phyloP scores from a whole-genome alignment of 2,888 invertebrate species.

The Plemyria rubiginata region DNA sequence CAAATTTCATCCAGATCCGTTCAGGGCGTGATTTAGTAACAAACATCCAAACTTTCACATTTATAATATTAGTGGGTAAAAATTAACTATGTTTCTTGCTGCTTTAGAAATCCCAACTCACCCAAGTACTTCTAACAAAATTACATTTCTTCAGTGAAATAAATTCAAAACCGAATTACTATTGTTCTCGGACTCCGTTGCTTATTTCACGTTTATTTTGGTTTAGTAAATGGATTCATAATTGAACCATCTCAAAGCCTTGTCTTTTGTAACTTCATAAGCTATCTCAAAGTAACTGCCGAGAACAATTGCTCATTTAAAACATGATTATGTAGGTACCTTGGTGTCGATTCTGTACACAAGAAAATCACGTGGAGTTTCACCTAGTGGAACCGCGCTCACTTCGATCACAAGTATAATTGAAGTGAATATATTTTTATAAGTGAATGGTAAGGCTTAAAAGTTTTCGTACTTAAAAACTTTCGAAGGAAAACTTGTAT shows the following conservation, averaged over 20 bases:
- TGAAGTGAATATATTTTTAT: too few species aligned
- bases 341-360: neutral
- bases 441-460: too few species aligned
- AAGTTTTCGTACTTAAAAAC: too few species aligned
- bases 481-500: too few species aligned
- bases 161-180: conserved; percentile 38
- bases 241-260: conserved; percentile 21
- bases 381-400: too few species aligned
- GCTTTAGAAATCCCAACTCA: neutral
- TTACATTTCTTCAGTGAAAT: conserved; percentile 29
- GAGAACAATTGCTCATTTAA: conserved; percentile 12
- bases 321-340: conserved; percentile 9
- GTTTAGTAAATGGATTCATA: conserved; percentile 31
- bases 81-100: too few species aligned
- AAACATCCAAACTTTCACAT: too few species aligned
- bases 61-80: too few species aligned
- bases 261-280: conserved; percentile 24
- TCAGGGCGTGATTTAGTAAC: too few species aligned
- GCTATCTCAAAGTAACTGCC: conserved; percentile 13
- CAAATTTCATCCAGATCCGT: too few species aligned
- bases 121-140: neutral
- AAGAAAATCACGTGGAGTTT: neutral
- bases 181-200: conserved; percentile 31
- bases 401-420: too few species aligned
- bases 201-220: conserved; percentile 39